phyloP scores from a whole-genome alignment of 2,888 invertebrate genomes.

The Syritta pipiens region DNA sequence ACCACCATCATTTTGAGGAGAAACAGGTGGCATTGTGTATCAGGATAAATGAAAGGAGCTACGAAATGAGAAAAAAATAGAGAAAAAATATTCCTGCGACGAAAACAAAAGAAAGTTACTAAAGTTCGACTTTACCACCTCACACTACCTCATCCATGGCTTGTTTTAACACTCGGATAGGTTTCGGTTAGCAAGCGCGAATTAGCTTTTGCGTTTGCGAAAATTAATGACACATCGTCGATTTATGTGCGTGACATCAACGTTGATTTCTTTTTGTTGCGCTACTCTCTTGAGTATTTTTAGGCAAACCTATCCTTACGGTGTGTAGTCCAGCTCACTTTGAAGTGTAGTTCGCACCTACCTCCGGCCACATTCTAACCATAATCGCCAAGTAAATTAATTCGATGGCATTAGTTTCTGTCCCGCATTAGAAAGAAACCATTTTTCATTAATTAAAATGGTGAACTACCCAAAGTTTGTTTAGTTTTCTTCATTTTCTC shows the following conservation, averaged over 20 bases:
- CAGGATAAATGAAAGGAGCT: constrained; percentile 28
- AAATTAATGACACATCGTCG: constrained; percentile 71
- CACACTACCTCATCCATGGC: neutral
- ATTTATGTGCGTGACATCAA: constrained; percentile 71
- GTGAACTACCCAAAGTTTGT: constrained; percentile 36
- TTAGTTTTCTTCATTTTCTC: neutral
- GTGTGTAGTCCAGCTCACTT: too few relatives aligned
- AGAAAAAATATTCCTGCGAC: neutral
- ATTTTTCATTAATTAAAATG: constrained; percentile 70
- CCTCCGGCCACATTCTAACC: neutral
- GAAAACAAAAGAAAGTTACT: constrained; percentile 31
- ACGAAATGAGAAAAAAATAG: neutral
- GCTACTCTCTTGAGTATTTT: constrained; percentile 29
- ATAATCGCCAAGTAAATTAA: constrained; percentile 62
- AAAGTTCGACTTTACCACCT: constrained; percentile 32
- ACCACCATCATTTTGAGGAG: constrained; percentile 15
- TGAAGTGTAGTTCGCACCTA: too few relatives aligned
- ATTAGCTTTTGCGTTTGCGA: constrained; percentile 65
- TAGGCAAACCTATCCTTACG: constrained; percentile 22
- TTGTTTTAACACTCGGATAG: too few relatives aligned
- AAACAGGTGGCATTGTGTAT: constrained; percentile 64
- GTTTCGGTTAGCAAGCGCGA: constrained; percentile 37
- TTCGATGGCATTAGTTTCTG: constrained; percentile 64
- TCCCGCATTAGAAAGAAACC: constrained; percentile 50
- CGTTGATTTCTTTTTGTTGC: constrained; percentile 34